Evolutionary conservation across 2,797 vertebrate species (phyloP).

Genomic region (Hippopotamyrus pictus): DNA sequence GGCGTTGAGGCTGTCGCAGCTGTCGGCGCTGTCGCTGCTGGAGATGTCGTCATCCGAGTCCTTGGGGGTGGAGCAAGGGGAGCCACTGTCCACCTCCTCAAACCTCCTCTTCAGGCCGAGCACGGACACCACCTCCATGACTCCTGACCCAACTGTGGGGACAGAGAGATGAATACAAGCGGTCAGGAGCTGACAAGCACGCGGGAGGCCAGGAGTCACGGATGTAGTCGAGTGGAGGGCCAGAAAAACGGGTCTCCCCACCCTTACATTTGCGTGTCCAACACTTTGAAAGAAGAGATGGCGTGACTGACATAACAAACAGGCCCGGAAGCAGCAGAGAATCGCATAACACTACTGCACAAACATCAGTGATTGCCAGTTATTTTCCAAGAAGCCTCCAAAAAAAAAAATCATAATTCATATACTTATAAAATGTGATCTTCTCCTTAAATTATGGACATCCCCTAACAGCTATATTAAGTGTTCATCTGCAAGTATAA

Average conservation of each 20-base stretch:
- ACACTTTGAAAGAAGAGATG: no score
- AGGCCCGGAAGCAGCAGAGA: not conserved
- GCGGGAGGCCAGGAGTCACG: not conserved
- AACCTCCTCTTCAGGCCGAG: slow-evolving; percentile 86
- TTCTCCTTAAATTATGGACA: not conserved
- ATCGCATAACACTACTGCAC: not conserved
- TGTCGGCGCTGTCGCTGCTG: slow-evolving; percentile 91
- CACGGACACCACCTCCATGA: slow-evolving; percentile 81
- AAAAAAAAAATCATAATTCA: not conserved
- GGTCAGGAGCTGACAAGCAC: not conserved
- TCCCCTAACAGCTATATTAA: not conserved
- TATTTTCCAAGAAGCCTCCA: not conserved
- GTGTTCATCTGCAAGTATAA: not conserved
- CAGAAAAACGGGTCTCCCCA: not conserved
- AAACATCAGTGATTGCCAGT: not conserved
- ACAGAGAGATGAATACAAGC: not conserved
- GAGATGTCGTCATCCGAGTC: slow-evolving; percentile 93
- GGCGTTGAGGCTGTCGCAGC: slow-evolving; percentile 91
- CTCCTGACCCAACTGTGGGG: slow-evolving; percentile 51
- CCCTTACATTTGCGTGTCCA: not conserved
- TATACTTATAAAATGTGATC: not conserved
- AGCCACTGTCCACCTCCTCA: slow-evolving; percentile 84
- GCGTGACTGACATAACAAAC: not conserved
- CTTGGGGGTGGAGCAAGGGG: slow-evolving; percentile 78
- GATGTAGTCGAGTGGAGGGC: not conserved